phyloP scores from a whole-genome alignment of 2,113 vertebrate species.

The Sapayoa aenigma region DNA sequence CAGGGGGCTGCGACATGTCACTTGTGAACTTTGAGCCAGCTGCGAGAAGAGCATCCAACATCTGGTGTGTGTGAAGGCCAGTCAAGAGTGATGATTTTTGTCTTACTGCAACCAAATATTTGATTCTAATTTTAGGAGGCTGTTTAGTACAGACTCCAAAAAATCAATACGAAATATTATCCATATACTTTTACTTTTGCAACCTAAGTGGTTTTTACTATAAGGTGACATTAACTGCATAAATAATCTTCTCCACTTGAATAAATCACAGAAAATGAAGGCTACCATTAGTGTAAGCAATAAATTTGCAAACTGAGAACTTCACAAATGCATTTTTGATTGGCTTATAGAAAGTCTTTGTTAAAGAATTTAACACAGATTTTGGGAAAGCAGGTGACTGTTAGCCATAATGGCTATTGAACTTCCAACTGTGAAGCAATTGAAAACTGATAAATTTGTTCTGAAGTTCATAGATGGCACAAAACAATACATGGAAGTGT shows the following conservation, averaged over 20 bases:
- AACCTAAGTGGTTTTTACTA: neutral
- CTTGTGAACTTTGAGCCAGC: conserved; percentile 97
- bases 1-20: conserved; percentile 93
- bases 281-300: neutral
- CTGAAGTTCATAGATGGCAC: neutral
- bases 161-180: neutral
- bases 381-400: neutral
- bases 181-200: neutral
- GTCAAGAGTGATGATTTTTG: conserved; percentile 42
- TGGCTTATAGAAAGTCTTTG: neutral
- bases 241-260: neutral
- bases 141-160: neutral
- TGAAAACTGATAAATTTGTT: conserved; percentile 42
- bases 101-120: neutral
- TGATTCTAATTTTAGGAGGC: neutral
- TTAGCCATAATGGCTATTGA: neutral
- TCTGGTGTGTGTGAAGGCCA: conserved; percentile 86
- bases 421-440: conserved; percentile 38
- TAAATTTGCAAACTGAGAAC: neutral
- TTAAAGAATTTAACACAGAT: neutral
- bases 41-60: conserved; percentile 95
- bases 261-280: neutral
- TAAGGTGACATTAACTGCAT: neutral
- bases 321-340: neutral
- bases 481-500: neutral